These are phyloP conservation scores for Diphyllodes magnificus DNA, from an alignment of 2,113 vertebrate genomes.

Conservation along the genomic window DNA sequence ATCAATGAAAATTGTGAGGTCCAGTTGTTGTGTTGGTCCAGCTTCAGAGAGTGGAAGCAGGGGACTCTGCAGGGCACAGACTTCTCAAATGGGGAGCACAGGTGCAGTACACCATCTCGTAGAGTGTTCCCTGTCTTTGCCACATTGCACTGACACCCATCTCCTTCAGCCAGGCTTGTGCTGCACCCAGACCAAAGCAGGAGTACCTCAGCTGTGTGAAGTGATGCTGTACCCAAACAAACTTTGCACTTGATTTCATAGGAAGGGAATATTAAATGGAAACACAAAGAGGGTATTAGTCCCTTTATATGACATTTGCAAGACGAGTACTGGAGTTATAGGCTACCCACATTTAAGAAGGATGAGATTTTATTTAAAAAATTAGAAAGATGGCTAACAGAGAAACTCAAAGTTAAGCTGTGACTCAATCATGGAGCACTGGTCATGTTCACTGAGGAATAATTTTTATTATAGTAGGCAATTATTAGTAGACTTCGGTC, in stretches of 20 bases:
- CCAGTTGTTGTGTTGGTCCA: neutral
- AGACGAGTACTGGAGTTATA: neutral
- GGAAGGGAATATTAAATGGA: neutral
- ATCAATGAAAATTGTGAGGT: neutral
- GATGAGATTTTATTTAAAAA: neutral
- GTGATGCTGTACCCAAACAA: neutral
- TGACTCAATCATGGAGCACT: neutral
- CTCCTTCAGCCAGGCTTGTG: neutral
- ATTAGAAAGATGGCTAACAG: neutral
- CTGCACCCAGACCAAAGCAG: neutral
- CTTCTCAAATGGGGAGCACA: neutral
- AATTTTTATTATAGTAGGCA: neutral
- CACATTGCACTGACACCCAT: neutral
- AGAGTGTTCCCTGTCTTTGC: neutral
- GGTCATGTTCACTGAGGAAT: neutral
- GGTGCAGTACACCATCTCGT: neutral
- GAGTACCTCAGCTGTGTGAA: neutral
- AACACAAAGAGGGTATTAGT: neutral
- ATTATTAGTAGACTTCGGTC: neutral
- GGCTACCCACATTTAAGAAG: neutral
- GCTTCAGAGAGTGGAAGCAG: neutral
- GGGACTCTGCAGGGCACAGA: neutral
- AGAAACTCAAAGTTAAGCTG: neutral
- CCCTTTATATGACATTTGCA: neutral
- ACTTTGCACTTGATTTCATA: neutral